Conservation (phyloP, 2,797 vertebrate species). For the Microcaecilia unicolor region DNA sequence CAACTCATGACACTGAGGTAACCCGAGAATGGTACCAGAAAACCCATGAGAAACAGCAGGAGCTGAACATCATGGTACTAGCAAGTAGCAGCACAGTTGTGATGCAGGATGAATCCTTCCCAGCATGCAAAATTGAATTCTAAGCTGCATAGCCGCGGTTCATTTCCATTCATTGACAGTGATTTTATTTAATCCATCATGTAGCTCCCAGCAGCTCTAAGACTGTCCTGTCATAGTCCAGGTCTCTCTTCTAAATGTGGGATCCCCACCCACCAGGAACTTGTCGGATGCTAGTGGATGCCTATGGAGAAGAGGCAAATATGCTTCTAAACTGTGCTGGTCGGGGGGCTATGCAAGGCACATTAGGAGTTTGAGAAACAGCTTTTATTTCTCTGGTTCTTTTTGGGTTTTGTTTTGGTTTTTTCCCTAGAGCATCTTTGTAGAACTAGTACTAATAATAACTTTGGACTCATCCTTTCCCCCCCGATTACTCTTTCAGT, state of each 20-base stretch:
- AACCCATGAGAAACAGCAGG: slow-evolving; percentile 94
- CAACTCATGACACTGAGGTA: slow-evolving; percentile 94
- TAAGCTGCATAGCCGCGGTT: slow-evolving; percentile 47
- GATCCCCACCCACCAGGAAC: slow-evolving; percentile 30
- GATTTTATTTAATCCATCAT: slow-evolving; percentile 19
- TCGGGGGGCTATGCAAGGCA: slow-evolving; percentile 21
- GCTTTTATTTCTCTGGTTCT: too few species aligned
- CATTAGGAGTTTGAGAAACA: slow-evolving; percentile 26
- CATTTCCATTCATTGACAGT: slow-evolving; percentile 27
- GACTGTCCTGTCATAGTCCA: slow-evolving; percentile 32
- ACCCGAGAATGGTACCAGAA: slow-evolving; percentile 98
- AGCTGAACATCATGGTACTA: slow-evolving; percentile 94
- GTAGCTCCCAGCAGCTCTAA: slow-evolving; percentile 27
- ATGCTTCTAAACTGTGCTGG: slow-evolving; percentile 33
- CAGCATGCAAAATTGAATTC: slow-evolving; percentile 98
- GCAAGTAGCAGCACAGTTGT: slow-evolving; percentile 98
- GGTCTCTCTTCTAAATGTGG: slow-evolving; percentile 27
- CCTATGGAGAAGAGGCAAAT: slow-evolving; percentile 12
- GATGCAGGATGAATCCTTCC: slow-evolving; percentile 98
- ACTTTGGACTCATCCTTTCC: slow-evolving; percentile 7
- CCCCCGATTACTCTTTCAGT: slow-evolving; percentile 28
- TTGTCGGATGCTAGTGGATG: slow-evolving; percentile 29
- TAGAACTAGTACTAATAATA: slow-evolving; percentile 21
- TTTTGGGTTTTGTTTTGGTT: too few species aligned
- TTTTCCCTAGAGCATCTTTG: slow-evolving; percentile 27